Percentiles rank a stretch among this genome's conserved stretches.
These are phyloP conservation scores for Falcunculus frontatus DNA, from an alignment of 2,113 vertebrate species.

Conservation along the genomic window DNA sequence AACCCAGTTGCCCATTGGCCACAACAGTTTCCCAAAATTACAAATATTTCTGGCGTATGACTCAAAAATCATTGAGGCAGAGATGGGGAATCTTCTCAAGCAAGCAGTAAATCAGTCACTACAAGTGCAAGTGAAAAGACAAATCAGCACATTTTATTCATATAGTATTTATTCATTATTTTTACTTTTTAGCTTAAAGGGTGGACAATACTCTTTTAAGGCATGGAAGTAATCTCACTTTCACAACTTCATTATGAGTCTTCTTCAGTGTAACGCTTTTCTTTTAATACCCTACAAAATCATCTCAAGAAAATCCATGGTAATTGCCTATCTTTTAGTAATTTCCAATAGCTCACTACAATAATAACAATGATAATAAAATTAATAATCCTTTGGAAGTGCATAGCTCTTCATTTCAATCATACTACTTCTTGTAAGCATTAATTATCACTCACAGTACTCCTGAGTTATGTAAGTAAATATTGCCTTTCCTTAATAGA, in stretches of 20 bases:
- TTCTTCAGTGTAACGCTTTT: neutral
- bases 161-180: neutral
- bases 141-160: neutral
- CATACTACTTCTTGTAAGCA: neutral
- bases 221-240: neutral
- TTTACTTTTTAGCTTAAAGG: neutral
- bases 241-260: slow-evolving; percentile 20
- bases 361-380: slow-evolving; percentile 19
- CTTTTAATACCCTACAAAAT: slow-evolving; percentile 15
- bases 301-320: slow-evolving; percentile 16
- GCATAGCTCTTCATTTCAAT: slow-evolving; percentile 1
- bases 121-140: neutral
- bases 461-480: slow-evolving; percentile 39
- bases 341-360: neutral
- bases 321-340: slow-evolving; percentile 28
- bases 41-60: neutral
- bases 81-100: neutral
- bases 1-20: neutral
- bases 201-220: neutral
- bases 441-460: neutral
- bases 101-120: neutral
- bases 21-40: neutral
- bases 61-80: neutral
- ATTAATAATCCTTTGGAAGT: slow-evolving; percentile 38
- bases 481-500: slow-evolving; percentile 16